Evolutionary conservation across 2,797 vertebrate species (phyloP), one percentile per base, ranked within the genome.

Genomic region (Myioborus melanocephalus): DNA sequence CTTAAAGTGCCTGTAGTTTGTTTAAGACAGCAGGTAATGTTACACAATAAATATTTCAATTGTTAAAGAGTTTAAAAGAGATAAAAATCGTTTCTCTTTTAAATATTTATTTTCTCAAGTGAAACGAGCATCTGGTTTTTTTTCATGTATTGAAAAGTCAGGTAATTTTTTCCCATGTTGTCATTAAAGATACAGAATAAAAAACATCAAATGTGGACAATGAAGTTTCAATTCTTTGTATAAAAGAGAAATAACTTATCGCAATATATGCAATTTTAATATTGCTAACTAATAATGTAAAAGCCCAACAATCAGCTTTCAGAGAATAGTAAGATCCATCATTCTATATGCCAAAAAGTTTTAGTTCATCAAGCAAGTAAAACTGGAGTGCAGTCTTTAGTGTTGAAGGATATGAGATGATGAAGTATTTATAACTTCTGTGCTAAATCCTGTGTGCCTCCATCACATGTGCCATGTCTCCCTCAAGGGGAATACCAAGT

Each of bases 91-190:
- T 43, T 44, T 39, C 0, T 61, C 14, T 82, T 57, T 75, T 63
- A 88, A 85, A 19, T 22, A 24, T 7, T 9, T n/a, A 81, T 87
- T 39, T 82, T 37, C 39, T 41, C 10, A 35, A 30, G 49, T 53
- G 35, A 78, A 82, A 22, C 0, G 0, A 64, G 7, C 14, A 52
- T 73, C 15, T 61, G 8, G 1, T 6, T 19, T 49, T 83, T 35
- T 85, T 72, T 80, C 7, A 8, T 34, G 10, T 49, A 9, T 37
- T 94, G 50, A 68, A 76, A 90, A 82, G 72, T 49, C 26, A 70
- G 14, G 34, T 65, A 2, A 10, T 16, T 75, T 76, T 87, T 82
- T 61, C 7, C 27, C 6, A 4, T 34, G 18, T 57, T 26, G 18
- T 69, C n/a, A 34, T 16, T 71, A 46, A 41, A 77, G n/a, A 37